phyloP scores from a whole-genome alignment of 2,888 invertebrate species.

The Ornithoptera alexandrae region DNA sequence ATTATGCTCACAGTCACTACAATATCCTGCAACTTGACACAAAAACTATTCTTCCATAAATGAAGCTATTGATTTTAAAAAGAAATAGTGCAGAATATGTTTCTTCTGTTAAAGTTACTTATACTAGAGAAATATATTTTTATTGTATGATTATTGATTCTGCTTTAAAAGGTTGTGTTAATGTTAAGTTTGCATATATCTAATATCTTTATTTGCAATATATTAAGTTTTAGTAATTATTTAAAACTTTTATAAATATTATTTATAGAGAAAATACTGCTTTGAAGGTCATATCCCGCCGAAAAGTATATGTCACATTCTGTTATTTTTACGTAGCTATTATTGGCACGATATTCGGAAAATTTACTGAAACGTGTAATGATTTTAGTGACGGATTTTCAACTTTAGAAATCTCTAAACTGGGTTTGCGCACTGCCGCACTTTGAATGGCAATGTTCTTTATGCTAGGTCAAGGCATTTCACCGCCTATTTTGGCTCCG shows the following conservation, averaged over 20 bases:
- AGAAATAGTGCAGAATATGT: too few species aligned
- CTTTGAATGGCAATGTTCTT: constrained; percentile 50
- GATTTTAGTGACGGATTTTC: constrained; percentile 21
- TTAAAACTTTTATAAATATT: constrained; percentile 3
- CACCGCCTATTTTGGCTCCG: constrained; percentile 51
- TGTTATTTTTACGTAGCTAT: constrained; percentile 13
- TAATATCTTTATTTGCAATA: too few species aligned
- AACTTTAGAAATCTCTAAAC: constrained; percentile 38
- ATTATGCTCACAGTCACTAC: constrained; percentile 24
- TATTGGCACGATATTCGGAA: constrained; percentile 24
- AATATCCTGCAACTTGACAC: neutral
- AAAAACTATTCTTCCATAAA: too few species aligned
- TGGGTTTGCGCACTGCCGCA: constrained; percentile 51
- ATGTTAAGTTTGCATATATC: neutral
- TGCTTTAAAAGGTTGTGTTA: neutral
- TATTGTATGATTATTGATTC: neutral
- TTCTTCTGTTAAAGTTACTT: neutral
- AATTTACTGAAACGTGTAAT: constrained; percentile 5
- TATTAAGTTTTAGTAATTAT: neutral
- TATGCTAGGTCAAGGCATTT: constrained; percentile 60
- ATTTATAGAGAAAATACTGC: constrained; percentile 14
- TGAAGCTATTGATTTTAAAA: too few species aligned
- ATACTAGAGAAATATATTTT: neutral
- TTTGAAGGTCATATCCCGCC: constrained; percentile 25
- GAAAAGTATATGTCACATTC: constrained; percentile 22